Evolutionary conservation across 2,113 vertebrate species (phyloP), one percentile per base, ranked within the genome.

Genomic region (Taxidea taxus): DNA sequence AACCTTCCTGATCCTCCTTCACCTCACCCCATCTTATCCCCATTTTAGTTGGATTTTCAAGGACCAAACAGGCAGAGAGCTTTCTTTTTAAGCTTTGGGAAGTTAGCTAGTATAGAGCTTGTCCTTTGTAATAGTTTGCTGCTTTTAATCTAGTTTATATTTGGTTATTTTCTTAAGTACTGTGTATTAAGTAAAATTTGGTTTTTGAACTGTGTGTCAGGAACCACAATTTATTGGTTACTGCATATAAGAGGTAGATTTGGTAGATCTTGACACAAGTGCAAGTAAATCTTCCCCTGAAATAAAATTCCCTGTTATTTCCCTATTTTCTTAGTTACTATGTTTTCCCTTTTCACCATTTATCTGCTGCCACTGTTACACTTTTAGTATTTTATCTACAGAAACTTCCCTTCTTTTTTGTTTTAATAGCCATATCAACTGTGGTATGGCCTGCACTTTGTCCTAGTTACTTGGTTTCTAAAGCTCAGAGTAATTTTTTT

Each of bases 381-480:
- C 75, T 90, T 94, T 90, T 88, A 78, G 31, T 49, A 9, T 94
- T 83, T 95, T 85, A 72, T n/a, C 51, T 80, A 8, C 6, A 93
- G 80, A 78, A 20, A 60, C 27, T 31, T 49, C 29, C 44, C 6
- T 42, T 42, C 25, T 60, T 89, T 95, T 90, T 77, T 27, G 34
- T 94, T 83, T 97, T 9, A 92, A 4, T 92, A 72, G 23, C 31
- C 31, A 11, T 89, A 37, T 87, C 47, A 82, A 29, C 42, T 89
- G 13, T 29, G 68, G 0, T 90, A 23, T 54, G 25, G 9, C 44
- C 34, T 77, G 37, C 77, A 78, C 11, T 94, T 95, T 49, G 23
- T 74, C 72, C 49, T 74, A 66, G 74, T 96, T 77, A 15, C 34
- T 87, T 96, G 54, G 37, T 89, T 95, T 95, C n/a, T 94, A 87